Evolutionary conservation across 2,888 invertebrate genomes (phyloP).

Genomic region (Andrena hattorfiana): DNA sequence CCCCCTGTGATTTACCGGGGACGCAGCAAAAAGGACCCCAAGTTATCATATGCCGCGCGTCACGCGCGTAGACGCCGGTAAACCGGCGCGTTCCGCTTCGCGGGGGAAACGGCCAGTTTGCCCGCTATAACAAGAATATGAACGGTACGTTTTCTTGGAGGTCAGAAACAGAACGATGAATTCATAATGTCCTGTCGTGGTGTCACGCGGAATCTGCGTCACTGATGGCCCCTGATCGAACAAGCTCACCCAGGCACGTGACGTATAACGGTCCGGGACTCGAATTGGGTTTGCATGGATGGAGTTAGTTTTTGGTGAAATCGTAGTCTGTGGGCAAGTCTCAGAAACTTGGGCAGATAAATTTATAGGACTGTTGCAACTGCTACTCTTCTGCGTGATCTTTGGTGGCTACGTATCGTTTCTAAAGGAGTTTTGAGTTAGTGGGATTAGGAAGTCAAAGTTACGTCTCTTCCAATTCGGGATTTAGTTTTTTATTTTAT

Average conservation of each 20-base stretch:
- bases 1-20: background rate
- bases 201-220: background rate
- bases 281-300: too few relatives aligned
- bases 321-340: too few relatives aligned
- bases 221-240: background rate
- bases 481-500: too few relatives aligned
- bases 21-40: background rate
- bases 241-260: background rate
- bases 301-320: too few relatives aligned
- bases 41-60: background rate
- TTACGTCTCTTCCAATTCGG: too few relatives aligned
- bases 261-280: background rate
- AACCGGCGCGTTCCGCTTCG: background rate
- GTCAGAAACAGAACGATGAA: conserved; percentile 15
- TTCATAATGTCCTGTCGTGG: background rate
- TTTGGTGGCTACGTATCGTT: too few relatives aligned
- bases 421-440: too few relatives aligned
- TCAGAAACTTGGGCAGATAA: too few relatives aligned
- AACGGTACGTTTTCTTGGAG: conserved; percentile 27
- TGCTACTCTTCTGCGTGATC: too few relatives aligned
- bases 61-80: background rate
- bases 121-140: background rate
- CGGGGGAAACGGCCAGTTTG: conserved; percentile 25
- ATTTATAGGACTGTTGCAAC: too few relatives aligned
- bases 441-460: too few relatives aligned